Evolutionary conservation across 2,888 invertebrate genomes (phyloP), one percentile per base, ranked within the genome.

Genomic region (Crepidodera aurea): DNA sequence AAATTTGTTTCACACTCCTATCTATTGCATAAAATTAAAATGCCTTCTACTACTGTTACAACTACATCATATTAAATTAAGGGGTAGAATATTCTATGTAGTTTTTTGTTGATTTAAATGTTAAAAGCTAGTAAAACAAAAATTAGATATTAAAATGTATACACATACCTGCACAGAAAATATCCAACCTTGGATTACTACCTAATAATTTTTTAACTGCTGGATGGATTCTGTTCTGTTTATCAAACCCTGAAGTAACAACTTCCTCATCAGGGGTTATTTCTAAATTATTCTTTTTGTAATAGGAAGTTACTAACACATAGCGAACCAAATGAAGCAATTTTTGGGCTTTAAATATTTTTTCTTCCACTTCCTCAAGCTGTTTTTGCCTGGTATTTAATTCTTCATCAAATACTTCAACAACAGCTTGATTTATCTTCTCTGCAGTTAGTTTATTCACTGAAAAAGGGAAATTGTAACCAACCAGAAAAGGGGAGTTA

Each of bases 161-260:
- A 4, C 6, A 22, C 12, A 25, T 44, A 44, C 48, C 63, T 34
- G 48, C 50, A 29, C 58, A 56, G 29, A 68, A 59, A 18, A 59
- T 16, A 19, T 61, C 64, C 50, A 60, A 51, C 37, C 51, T 61
- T 29, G 62, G 82, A 56, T 82, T 79, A 70, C 87, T 85, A 2
- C 90, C 90, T 0, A 92, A 82, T 8, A 91, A 82, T 72, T 90
- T 90, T 60, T 89, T 88, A 0, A 92, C 81, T 0, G 93, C 90
- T 0, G 93, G 93, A 81, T 94, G 94, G 46, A 93, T 84, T 2
- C 83, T 78, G 15, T 78, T 81, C 69, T 85, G 85, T 42, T 67
- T 69, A 42, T 70, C 72, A 50, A 73, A 66, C 29, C 73, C 66
- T 16, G 64, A 44, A 42, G 42, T 64, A 22, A 60, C 68, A 1